These are phyloP conservation scores for Hydrozoanthus tunicans DNA, from an alignment of 64 coral and sea anemone genomes.

Conservation along the genomic window DNA sequence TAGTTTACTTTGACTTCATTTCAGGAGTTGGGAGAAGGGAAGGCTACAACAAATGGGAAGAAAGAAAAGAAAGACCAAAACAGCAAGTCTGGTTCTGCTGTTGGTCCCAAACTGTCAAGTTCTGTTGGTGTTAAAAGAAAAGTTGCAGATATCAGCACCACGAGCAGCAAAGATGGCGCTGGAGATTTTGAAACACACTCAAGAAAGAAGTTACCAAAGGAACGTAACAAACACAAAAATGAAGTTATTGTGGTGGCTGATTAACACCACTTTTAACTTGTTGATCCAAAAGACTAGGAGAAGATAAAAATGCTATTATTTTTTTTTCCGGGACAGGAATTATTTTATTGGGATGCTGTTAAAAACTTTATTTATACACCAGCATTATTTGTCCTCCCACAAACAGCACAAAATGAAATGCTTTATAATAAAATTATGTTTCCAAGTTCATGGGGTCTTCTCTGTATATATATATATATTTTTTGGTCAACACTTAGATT, in stretches of 20 bases:
- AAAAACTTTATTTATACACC: too few relatives aligned
- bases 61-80: neutral
- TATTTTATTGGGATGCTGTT: too few relatives aligned
- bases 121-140: constrained; percentile 16
- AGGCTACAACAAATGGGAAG: neutral
- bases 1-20: neutral
- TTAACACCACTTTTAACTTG: neutral
- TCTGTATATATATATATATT: too few relatives aligned
- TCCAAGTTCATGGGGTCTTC: too few relatives aligned
- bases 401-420: too few relatives aligned
- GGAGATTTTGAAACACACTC: neutral
- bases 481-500: too few relatives aligned
- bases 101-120: neutral
- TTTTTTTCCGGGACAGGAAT: too few relatives aligned
- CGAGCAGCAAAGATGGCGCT: neutral
- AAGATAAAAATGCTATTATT: too few relatives aligned
- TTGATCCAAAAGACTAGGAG: too few relatives aligned
- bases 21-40: neutral
- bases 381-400: too few relatives aligned
- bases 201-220: neutral
- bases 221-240: neutral
- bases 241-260: neutral
- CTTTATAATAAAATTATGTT: too few relatives aligned
- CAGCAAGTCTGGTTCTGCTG: neutral
- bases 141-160: neutral